These are phyloP conservation scores for Xanthorhoe designata DNA, from an alignment of 2,888 invertebrate species.

Conservation along the genomic window DNA sequence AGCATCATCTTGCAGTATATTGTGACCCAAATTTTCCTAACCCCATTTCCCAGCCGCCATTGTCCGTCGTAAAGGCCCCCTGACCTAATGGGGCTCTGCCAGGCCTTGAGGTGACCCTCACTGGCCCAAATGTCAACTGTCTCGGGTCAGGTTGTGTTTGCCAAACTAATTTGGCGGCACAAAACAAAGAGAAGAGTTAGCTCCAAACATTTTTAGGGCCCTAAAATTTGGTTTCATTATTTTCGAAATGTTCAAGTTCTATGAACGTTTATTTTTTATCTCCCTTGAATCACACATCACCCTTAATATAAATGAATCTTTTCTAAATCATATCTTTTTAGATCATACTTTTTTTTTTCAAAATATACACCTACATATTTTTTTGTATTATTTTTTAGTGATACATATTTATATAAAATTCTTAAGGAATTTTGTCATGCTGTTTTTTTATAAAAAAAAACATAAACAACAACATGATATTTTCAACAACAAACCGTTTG, in stretches of 20 bases:
- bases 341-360: too few relatives aligned
- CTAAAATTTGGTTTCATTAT: neutral
- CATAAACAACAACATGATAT: too few relatives aligned
- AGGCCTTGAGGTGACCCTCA: conserved; percentile 62
- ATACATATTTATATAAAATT: too few relatives aligned
- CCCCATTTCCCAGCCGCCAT: conserved; percentile 42
- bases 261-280: too few relatives aligned
- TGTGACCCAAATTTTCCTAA: conserved; percentile 41
- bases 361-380: too few relatives aligned
- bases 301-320: too few relatives aligned
- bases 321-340: too few relatives aligned
- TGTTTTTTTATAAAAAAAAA: too few relatives aligned
- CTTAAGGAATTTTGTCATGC: too few relatives aligned
- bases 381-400: too few relatives aligned
- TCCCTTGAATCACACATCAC: too few relatives aligned
- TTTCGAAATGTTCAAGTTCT: neutral
- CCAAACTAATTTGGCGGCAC: conserved; percentile 39
- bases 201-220: neutral
- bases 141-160: conserved; percentile 49
- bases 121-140: conserved; percentile 64
- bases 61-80: conserved; percentile 66
- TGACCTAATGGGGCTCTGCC: conserved; percentile 62
- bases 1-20: conserved; percentile 30
- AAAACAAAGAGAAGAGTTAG: conserved; percentile 11
- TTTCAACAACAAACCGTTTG: too few relatives aligned